A percentile compares a stretch with the other conserved stretches of the same genome.
These are phyloP conservation scores for Clanis bilineata DNA, from an alignment of 2,888 invertebrate species.

Conservation along the genomic window DNA sequence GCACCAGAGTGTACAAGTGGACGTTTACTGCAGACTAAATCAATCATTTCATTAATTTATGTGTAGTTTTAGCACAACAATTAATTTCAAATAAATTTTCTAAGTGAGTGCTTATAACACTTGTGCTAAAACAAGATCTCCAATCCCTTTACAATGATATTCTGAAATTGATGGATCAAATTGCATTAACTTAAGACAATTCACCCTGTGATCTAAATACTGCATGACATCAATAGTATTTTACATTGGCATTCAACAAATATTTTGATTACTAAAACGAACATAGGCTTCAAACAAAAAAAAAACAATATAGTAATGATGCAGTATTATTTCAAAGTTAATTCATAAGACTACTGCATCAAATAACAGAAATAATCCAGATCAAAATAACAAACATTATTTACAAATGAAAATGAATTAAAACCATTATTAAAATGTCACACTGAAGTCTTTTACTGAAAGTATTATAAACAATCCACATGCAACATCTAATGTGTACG, in stretches of 20 bases:
- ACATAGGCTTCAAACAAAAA: not conserved
- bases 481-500: constrained; percentile 58
- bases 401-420: not conserved
- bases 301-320: not conserved
- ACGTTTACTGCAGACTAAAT: constrained; percentile 5
- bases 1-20: constrained; percentile 5
- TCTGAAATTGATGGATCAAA: not conserved
- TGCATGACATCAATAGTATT: not conserved
- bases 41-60: not conserved
- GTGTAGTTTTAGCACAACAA: constrained; percentile 2
- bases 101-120: not conserved
- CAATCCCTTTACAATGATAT: not conserved
- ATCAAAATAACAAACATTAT: not conserved
- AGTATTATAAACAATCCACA: constrained; percentile 12
- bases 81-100: not conserved
- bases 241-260: not conserved
- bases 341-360: not conserved
- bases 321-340: not conserved
- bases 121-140: constrained; percentile 2
- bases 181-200: not conserved
- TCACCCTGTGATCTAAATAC: constrained; percentile 11
- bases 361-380: not conserved
- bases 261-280: not conserved
- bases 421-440: not conserved
- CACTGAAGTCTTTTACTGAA: constrained; percentile 5